Evolutionary conservation across 2,113 vertebrate species (phyloP).

Genomic region (Dasyprocta punctata): DNA sequence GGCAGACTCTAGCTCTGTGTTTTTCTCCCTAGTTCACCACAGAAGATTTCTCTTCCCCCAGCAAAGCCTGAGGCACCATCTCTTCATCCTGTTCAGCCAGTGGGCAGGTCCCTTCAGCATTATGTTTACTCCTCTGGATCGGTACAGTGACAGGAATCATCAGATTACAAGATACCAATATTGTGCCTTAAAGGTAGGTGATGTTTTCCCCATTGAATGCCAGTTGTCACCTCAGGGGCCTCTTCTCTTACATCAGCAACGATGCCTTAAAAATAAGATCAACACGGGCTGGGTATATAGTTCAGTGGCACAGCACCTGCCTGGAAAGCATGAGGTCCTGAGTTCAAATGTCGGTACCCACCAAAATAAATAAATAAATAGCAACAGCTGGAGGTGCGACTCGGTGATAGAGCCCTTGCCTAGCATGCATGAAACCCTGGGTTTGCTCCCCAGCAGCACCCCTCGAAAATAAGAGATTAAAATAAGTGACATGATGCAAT

Average conservation of each 20-base stretch:
- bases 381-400: background rate
- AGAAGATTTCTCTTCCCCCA: constrained; percentile 98
- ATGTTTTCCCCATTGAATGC: background rate
- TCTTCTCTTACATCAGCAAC: background rate
- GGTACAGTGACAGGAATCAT: constrained; percentile 98
- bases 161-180: constrained; percentile 99
- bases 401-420: background rate
- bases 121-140: constrained; percentile 98
- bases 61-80: constrained; percentile 97
- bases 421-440: background rate
- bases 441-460: background rate
- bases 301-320: too few relatives aligned
- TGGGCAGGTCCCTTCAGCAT: constrained; percentile 99
- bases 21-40: constrained; percentile 93
- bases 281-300: too few relatives aligned
- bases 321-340: too few relatives aligned
- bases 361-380: too few relatives aligned
- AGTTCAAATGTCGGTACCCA: too few relatives aligned
- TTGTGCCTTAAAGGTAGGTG: constrained; percentile 95
- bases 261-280: background rate
- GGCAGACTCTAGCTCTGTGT: constrained; percentile 54
- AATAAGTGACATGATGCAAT: background rate
- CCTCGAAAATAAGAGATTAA: background rate
- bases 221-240: background rate
- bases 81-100: constrained; percentile 99